phyloP scores from a whole-genome alignment of 2,888 invertebrate species.

The Troilus luridus region DNA sequence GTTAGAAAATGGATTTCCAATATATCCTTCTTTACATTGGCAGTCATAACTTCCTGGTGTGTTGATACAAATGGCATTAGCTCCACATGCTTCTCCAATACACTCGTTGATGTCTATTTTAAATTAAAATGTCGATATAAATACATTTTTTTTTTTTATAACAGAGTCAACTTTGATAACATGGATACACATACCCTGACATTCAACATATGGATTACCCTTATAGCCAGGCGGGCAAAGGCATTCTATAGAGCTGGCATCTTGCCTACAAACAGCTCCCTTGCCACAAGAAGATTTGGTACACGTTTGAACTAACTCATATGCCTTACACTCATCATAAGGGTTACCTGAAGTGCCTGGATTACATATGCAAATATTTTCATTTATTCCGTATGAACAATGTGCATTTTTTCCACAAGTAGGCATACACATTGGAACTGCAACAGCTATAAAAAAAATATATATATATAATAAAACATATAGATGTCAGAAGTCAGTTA shows the following conservation, averaged over 20 bases:
- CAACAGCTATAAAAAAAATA: constrained; percentile 74
- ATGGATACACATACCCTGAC: constrained; percentile 73
- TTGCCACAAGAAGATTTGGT: constrained; percentile 81
- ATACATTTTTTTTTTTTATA: neutral
- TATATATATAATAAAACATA: neutral
- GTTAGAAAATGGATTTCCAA: constrained; percentile 89
- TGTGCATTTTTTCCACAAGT: constrained; percentile 86
- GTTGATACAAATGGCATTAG: constrained; percentile 91
- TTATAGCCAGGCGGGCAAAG: constrained; percentile 85
- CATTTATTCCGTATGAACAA: constrained; percentile 81
- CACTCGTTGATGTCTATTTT: constrained; percentile 84
- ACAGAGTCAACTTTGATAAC: neutral
- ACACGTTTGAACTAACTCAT: constrained; percentile 78
- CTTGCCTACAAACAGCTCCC: constrained; percentile 85
- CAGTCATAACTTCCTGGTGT: constrained; percentile 91
- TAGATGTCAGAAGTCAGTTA: neutral
- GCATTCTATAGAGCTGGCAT: constrained; percentile 82
- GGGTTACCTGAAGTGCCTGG: constrained; percentile 90
- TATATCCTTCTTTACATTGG: constrained; percentile 85
- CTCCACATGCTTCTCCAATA: constrained; percentile 82
- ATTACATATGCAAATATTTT: constrained; percentile 86
- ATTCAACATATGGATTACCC: constrained; percentile 90
- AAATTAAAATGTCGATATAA: constrained; percentile 38
- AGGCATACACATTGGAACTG: constrained; percentile 85
- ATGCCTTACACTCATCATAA: constrained; percentile 78